phyloP scores from a whole-genome alignment of 2,113 vertebrate genomes.

The Motacilla tschutschensis region DNA sequence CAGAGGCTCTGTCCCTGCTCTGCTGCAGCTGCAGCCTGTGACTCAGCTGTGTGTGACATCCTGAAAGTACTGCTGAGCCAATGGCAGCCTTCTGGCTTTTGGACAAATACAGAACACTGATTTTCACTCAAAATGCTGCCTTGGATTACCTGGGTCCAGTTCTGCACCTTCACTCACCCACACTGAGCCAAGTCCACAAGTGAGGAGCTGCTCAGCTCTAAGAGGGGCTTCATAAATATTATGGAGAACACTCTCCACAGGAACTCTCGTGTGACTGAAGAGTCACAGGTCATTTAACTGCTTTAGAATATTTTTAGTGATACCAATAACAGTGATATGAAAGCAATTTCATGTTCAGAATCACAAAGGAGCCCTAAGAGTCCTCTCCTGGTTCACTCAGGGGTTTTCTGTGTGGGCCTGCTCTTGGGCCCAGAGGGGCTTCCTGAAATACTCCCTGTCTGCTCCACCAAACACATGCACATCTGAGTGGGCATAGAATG shows the following conservation, averaged over 20 bases:
- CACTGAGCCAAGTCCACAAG: not conserved
- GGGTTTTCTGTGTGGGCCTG: not conserved
- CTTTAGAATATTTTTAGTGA: not conserved
- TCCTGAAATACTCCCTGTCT: not conserved
- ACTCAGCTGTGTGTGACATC: not conserved
- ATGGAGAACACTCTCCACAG: not conserved
- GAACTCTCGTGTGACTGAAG: not conserved
- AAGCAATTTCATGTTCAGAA: not conserved
- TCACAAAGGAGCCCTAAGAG: not conserved
- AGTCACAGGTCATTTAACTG: not conserved
- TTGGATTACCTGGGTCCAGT: not conserved
- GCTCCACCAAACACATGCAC: not conserved
- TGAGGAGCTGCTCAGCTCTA: not conserved
- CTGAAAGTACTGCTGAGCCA: not conserved
- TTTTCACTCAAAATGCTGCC: not conserved
- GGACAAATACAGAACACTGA: not conserved
- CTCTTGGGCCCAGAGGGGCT: not conserved
- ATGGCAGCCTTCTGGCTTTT: not conserved
- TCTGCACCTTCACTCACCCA: not conserved
- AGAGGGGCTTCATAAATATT: not conserved
- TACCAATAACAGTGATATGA: rapidly evolving
- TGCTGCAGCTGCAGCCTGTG: not conserved
- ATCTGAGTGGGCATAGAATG: not conserved
- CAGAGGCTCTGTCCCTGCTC: not conserved
- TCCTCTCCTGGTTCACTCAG: not conserved